These are phyloP conservation scores for Sycobia sp. DNA, from an alignment of 1,140 invertebrate species.

Conservation along the genomic window DNA sequence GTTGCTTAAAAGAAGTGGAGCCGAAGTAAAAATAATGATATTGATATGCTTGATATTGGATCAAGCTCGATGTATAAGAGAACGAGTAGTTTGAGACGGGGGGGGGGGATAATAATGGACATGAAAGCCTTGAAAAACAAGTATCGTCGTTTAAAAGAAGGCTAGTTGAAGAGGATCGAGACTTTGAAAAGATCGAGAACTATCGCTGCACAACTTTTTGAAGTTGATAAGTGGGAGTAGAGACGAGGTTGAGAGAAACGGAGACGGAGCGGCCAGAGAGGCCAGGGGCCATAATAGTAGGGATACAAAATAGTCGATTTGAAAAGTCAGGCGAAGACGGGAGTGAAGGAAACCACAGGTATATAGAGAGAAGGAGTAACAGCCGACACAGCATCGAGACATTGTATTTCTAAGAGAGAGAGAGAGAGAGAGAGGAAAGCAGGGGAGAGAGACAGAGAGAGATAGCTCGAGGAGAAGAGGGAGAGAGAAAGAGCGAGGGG, in stretches of 20 bases:
- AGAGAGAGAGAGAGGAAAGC: not conserved
- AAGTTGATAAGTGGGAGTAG: constrained; percentile 31
- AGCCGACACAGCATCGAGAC: constrained; percentile 9
- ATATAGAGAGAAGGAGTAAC: constrained; percentile 13
- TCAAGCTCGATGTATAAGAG: too few relatives aligned
- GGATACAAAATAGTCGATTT: constrained; percentile 2
- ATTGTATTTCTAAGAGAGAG: constrained; percentile 6
- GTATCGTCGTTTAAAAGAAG: too few relatives aligned
- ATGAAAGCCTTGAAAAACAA: too few relatives aligned
- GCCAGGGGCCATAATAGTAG: not conserved
- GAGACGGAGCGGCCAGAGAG: too few relatives aligned
- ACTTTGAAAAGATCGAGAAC: constrained; percentile 29
- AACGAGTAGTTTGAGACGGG: too few relatives aligned
- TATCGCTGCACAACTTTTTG: constrained; percentile 1
- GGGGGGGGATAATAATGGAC: too few relatives aligned
- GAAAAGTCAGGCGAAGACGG: constrained; percentile 1
- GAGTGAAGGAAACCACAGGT: constrained; percentile 7
- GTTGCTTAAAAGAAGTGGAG: too few relatives aligned
- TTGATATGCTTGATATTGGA: too few relatives aligned
- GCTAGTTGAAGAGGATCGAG: too few relatives aligned
- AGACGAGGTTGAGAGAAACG: too few relatives aligned
- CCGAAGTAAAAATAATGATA: too few relatives aligned
- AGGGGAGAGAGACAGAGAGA: not conserved
- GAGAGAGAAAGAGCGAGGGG: constrained; percentile 19
- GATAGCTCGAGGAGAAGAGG: constrained; percentile 3